Base-by-base conservation (phyloP, 2,888 invertebrate species). In the Labia minor region DNA sequence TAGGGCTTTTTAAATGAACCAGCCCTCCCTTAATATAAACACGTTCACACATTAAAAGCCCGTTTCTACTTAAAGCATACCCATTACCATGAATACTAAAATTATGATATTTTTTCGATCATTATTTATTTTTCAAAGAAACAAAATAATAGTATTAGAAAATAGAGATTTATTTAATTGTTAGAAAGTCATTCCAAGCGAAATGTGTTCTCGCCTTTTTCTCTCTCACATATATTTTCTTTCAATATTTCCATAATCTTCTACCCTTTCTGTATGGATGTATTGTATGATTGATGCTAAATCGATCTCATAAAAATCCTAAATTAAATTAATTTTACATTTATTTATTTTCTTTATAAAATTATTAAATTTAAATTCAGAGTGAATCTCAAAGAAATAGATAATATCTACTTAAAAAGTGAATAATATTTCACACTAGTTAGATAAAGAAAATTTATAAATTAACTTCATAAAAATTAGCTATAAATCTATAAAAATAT, bases 111-210 rank as follows among this genome's bases (percentile, higher is more conserved):
- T 49, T 49, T 49, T 49, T 14, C 6, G 3, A 49, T 3, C n/a
- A 3, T 49, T 49, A 49, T 49, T 49, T 49, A 49, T 49, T 49
- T 49, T 11, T 49, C 14, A 8, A 8, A 49, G 14, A n/a, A n/a
- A n/a, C n/a, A 49, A 10, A 10, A 8, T 4, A n/a, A 8, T 49
- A 26, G 26, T 26, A 49, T 49, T 49, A 49, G 49, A 8, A 26
- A 26, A 26, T 49, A 49, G 49, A 11, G n/a, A 49, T 49, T 49
- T 49, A 16, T 26, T 26, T 26, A 26, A 26, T 49, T 8, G 49
- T 49, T 49, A 49, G 49, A 49, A 26, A 49, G 49, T 16, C 49
- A 49, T 49, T 49, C 49, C 49, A 49, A 49, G 49, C 49, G 49
- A 49, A 3, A 49, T 49, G 49, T 49, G 49, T 49, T 49, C 49